Percentiles rank a stretch among this genome's conserved stretches.
phyloP scores from a whole-genome alignment of 2,888 invertebrate genomes.

The Leucania comma region DNA sequence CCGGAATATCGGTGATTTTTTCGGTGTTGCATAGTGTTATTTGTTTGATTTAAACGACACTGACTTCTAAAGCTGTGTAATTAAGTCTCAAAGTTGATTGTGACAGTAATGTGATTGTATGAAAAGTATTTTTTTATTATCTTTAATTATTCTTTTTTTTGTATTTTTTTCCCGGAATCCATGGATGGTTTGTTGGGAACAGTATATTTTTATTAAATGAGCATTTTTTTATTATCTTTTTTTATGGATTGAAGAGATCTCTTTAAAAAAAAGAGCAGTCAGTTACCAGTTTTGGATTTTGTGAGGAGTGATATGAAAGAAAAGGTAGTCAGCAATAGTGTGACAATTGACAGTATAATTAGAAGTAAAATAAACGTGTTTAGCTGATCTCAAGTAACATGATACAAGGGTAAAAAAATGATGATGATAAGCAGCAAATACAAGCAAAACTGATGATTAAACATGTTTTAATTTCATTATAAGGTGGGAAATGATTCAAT shows the following conservation, averaged over 20 bases:
- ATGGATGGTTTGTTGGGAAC: constrained; percentile 34
- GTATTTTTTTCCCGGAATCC: constrained; percentile 44
- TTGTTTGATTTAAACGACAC: constrained; percentile 69
- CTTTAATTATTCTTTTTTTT: constrained; percentile 55
- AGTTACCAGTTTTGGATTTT: not conserved
- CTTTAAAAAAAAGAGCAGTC: not conserved
- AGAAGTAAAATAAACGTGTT: no score
- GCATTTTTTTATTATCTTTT: constrained; percentile 16
- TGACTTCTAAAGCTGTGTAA: constrained; percentile 49
- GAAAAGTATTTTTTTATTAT: constrained; percentile 55
- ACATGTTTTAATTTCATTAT: no score
- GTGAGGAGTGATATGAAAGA: no score
- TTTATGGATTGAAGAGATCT: not conserved
- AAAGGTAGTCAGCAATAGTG: no score
- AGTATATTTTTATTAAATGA: constrained; percentile 38
- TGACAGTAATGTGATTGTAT: constrained; percentile 54
- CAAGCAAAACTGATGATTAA: no score
- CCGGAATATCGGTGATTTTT: no score
- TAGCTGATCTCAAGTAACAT: no score
- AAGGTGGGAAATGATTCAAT: no score
- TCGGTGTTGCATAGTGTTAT: no score
- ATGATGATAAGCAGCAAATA: no score
- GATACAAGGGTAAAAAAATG: no score
- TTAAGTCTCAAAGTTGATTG: constrained; percentile 47
- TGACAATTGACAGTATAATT: no score